Percentiles rank a stretch among this genome's conserved stretches.
Conservation (phyloP, 1,140 invertebrate genomes). For the Diorhabda elongata region DNA sequence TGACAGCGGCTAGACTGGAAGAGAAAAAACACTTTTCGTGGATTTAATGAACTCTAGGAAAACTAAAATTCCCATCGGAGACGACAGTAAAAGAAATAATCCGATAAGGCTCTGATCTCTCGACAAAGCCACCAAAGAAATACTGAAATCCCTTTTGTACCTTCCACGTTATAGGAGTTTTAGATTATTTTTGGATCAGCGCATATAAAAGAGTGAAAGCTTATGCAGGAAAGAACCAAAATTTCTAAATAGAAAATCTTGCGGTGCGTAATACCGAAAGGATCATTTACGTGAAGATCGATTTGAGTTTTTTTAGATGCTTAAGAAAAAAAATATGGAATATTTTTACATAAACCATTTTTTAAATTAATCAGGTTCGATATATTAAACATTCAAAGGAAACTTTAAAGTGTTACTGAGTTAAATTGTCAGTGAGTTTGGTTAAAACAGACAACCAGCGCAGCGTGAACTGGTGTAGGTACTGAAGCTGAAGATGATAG, state of each 20-base stretch:
- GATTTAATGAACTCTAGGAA: slow-evolving; percentile 22
- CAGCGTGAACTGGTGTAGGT: no score
- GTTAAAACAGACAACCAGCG: no score
- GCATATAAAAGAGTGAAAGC: slow-evolving; percentile 15
- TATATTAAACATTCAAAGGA: no score
- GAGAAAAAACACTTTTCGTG: slow-evolving; percentile 15
- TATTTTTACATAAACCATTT: no score
- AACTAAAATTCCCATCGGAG: slow-evolving; percentile 20
- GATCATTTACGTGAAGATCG: background rate
- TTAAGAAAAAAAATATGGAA: no score
- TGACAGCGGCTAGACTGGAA: slow-evolving; percentile 5
- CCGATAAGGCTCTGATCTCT: slow-evolving; percentile 22
- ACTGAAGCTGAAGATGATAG: no score
- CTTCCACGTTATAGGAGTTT: slow-evolving; percentile 17
- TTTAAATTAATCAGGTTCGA: no score
- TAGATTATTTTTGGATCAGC: slow-evolving; percentile 17
- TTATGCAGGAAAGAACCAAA: background rate
- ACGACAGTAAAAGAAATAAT: slow-evolving; percentile 23
- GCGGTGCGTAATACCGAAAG: background rate
- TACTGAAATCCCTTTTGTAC: slow-evolving; percentile 23
- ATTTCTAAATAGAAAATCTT: background rate
- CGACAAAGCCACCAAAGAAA: slow-evolving; percentile 24
- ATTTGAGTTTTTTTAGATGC: no score
- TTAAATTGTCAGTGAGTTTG: no score
- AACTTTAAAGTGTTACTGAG: no score